Percentiles rank a stretch among this genome's conserved stretches.
Evolutionary conservation across 1,140 invertebrate species (phyloP).

Genomic region (Daktulosphaira vitifoliae): DNA sequence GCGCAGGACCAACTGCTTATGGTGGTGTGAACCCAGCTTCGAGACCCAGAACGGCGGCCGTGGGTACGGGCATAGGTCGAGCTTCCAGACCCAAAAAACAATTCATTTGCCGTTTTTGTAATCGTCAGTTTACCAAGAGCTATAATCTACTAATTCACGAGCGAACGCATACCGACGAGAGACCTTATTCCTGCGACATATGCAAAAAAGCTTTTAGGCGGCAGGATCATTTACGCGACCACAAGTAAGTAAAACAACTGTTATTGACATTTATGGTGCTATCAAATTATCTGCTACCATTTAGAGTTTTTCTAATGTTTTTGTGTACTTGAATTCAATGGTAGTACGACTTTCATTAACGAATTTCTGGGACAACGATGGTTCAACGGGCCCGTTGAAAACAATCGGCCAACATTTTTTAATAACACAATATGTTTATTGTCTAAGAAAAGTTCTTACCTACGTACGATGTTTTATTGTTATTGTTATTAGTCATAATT

Average conservation of each 20-base stretch:
- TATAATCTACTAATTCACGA: conserved; percentile 98
- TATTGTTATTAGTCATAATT: too few relatives aligned
- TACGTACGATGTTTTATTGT: too few relatives aligned
- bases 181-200: conserved; percentile 95
- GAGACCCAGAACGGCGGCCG: conserved; percentile 48
- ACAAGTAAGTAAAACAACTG: conserved; percentile 43
- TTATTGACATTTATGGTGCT: too few relatives aligned
- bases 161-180: conserved; percentile 94
- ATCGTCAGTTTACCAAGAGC: conserved; percentile 93
- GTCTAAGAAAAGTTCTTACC: too few relatives aligned
- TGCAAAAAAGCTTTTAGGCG: conserved; percentile 69
- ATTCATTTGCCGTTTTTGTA: conserved; percentile 88
- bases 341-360: too few relatives aligned
- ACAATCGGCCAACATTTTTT: too few relatives aligned
- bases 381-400: too few relatives aligned
- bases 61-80: conserved; percentile 51
- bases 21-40: background rate
- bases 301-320: too few relatives aligned
- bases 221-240: conserved; percentile 47
- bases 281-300: too few relatives aligned
- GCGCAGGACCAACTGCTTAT: conserved; percentile 1
- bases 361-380: too few relatives aligned
- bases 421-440: too few relatives aligned
- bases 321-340: too few relatives aligned
- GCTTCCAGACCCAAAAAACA: conserved; percentile 53